Evolutionary conservation across 2,113 vertebrate species (phyloP).

Genomic region (Bombycilla garrulus): DNA sequence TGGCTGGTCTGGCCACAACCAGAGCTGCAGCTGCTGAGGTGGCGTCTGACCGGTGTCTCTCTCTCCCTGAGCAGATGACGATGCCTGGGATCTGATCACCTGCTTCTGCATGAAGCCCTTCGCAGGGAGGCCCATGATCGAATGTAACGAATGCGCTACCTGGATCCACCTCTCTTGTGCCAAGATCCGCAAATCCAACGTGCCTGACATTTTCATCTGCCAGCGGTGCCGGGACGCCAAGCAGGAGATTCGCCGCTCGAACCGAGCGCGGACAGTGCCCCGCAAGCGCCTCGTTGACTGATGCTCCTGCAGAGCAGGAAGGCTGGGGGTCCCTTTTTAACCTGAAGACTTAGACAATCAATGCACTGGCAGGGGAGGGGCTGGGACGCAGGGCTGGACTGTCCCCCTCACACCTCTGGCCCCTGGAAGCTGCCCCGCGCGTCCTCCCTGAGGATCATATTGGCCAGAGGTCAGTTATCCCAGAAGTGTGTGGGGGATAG

Average conservation of each 20-base stretch:
- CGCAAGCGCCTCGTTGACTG: slow-evolving; percentile 93
- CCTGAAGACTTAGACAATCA: slow-evolving; percentile 61
- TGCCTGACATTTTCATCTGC: slow-evolving; percentile 96
- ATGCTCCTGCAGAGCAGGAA: background rate
- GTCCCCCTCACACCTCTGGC: background rate
- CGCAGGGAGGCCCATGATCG: slow-evolving; percentile 95
- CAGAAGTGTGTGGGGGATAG: background rate
- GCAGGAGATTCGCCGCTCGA: slow-evolving; percentile 91
- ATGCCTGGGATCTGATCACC: slow-evolving; percentile 97
- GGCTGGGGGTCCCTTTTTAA: background rate
- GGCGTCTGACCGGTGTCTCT: background rate
- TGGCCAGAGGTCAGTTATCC: background rate
- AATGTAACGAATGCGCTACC: slow-evolving; percentile 92
- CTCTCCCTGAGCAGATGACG: slow-evolving; percentile 79
- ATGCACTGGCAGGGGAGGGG: slow-evolving; percentile 16
- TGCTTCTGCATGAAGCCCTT: slow-evolving; percentile 99
- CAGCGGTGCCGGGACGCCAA: slow-evolving; percentile 91
- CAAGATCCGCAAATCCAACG: slow-evolving; percentile 97
- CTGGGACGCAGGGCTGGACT: background rate
- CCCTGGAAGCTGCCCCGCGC: background rate
- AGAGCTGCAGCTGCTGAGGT: background rate
- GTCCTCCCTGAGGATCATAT: background rate
- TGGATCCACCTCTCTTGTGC: slow-evolving; percentile 99
- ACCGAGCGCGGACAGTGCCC: slow-evolving; percentile 89
- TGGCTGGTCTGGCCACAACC: background rate